These are phyloP conservation scores for Microcebus lehilahytsara DNA, from an alignment of 2,113 vertebrate genomes.

Conservation along the genomic window DNA sequence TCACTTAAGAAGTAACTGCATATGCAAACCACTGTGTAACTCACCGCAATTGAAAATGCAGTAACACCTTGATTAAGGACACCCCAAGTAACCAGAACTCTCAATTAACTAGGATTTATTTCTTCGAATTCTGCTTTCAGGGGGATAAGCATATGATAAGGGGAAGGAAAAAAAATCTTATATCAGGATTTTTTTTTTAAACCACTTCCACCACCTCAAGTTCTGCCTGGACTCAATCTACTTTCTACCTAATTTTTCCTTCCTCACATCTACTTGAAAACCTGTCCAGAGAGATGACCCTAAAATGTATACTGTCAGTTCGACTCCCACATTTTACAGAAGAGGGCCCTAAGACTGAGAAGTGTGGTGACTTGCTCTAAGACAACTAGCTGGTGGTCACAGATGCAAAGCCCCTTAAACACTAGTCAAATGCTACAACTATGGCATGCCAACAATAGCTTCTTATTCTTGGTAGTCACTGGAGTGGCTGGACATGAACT, in stretches of 20 bases:
- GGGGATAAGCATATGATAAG: background rate
- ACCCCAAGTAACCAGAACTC: slow-evolving; percentile 63
- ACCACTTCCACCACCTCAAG: background rate
- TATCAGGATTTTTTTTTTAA: background rate
- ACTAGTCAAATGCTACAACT: background rate
- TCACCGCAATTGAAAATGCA: slow-evolving; percentile 40
- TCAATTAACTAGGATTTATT: slow-evolving; percentile 68
- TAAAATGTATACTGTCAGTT: background rate
- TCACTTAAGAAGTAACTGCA: slow-evolving; percentile 68
- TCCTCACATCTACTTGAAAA: background rate
- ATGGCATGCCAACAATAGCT: background rate
- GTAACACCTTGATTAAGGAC: slow-evolving; percentile 52
- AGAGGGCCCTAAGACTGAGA: background rate
- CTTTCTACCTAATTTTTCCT: background rate
- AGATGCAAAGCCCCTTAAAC: background rate
- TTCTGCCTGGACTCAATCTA: background rate
- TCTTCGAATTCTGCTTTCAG: slow-evolving; percentile 49
- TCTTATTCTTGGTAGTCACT: background rate
- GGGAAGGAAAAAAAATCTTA: background rate
- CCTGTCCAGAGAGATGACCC: background rate
- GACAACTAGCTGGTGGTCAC: background rate
- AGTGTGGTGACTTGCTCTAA: background rate
- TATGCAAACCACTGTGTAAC: slow-evolving; percentile 66
- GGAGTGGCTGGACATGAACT: background rate
- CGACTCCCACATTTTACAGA: background rate